Evolutionary conservation across 2,888 invertebrate species (phyloP), one percentile per base, ranked within the genome.

Genomic region (Tipula confusa): DNA sequence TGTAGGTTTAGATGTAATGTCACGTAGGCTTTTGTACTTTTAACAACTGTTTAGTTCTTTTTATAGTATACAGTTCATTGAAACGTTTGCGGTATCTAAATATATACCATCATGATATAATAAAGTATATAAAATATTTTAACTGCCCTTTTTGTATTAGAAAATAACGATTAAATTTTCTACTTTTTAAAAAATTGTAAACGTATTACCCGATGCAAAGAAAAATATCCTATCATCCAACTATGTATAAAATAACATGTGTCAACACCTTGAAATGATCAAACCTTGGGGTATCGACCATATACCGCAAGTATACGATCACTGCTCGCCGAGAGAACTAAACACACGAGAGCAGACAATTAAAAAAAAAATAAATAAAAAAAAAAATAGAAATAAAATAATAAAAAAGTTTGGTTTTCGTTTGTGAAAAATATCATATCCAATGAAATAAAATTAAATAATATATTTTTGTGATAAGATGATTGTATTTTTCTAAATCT

Each of bases 261-360:
- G 64, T 64, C 24, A 80, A 80, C 80, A 80, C 29, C 80, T 80
- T 80, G 80, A 64, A 1, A 29, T 80, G 80, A 80, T 80, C 80
- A 80, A 29, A 80, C 80, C 80, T 80, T 80, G 80, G 80, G 31
- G 80, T 80, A 80, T 80, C 80, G 80, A 80, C 80, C 80, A 80
- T 80, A 80, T 29, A 80, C 80, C 80, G 80, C 80, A 80, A 80
- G 80, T 80, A 29, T 31, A 80, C 80, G 80, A 80, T 80, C 80
- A 80, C 31, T 80, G 80, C 80, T 80, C 80, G 80, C 29, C 80
- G 31, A 80, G 31, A 80, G 80, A 80, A 80, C 29, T 13, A 80
- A 80, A 80, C 31, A 80, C 31, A 80, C 80, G 80, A 80, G 80
- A 80, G 80, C 80, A 80, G 29, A 43, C 31, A 80, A n/a, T 80